Evolutionary conservation across 2,797 vertebrate genomes (phyloP).

Genomic region (Pantherophis alleghaniensis): DNA sequence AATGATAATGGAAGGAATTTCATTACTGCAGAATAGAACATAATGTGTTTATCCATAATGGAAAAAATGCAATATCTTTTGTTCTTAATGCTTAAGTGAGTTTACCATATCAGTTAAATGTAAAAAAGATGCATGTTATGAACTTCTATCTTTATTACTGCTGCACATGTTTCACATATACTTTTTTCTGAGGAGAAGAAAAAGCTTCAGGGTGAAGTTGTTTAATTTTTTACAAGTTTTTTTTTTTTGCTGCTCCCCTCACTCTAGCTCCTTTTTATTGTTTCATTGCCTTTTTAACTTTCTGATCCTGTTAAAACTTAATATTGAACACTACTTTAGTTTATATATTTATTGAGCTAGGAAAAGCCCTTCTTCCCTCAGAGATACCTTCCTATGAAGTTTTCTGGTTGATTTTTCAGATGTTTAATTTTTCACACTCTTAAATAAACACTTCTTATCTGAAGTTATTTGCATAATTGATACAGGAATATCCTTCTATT

Average conservation of each 20-base stretch:
- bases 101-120: constrained; percentile 55
- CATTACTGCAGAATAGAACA: constrained; percentile 32
- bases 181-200: constrained; percentile 45
- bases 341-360: background rate
- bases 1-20: constrained; percentile 49
- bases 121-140: constrained; percentile 44
- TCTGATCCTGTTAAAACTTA: constrained; percentile 46
- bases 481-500: no score
- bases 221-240: constrained; percentile 18
- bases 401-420: background rate
- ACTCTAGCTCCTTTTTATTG: constrained; percentile 25
- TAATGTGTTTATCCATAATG: constrained; percentile 34
- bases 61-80: constrained; percentile 48
- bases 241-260: constrained; percentile 33
- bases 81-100: constrained; percentile 51
- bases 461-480: no score
- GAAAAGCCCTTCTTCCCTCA: background rate
- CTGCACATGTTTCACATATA: constrained; percentile 3
- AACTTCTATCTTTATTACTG: constrained; percentile 48
- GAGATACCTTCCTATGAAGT: background rate
- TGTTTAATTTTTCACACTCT: background rate
- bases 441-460: background rate
- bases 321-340: constrained; percentile 37
- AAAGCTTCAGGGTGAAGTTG: constrained; percentile 37
- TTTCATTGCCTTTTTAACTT: constrained; percentile 47